Conservation (phyloP, 2,113 vertebrate genomes). For the Epinephelus moara region DNA sequence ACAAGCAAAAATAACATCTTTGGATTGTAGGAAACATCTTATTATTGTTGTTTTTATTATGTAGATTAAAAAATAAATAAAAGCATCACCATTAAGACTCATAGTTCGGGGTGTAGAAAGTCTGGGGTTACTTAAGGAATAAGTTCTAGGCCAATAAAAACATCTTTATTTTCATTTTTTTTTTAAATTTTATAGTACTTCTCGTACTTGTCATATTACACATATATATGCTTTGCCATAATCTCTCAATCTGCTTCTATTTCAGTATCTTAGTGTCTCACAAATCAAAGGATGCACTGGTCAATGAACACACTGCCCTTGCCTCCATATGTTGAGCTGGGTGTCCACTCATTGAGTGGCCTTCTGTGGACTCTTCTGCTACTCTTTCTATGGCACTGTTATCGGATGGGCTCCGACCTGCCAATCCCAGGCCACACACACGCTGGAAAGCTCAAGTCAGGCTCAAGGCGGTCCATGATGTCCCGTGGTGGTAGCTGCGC, state of each 20-base stretch:
- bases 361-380: conserved; percentile 88
- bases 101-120: not conserved
- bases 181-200: not conserved
- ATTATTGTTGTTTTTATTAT: not conserved
- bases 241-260: conserved; percentile 34
- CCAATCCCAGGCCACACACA: conserved; percentile 71
- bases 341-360: conserved; percentile 85
- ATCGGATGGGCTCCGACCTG: conserved; percentile 87
- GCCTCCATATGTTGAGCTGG: conserved; percentile 79
- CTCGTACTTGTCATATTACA: not conserved
- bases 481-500: conserved; percentile 72
- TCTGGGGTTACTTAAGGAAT: not conserved
- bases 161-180: not conserved
- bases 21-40: not conserved
- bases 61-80: not conserved
- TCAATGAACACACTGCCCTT: conserved; percentile 81
- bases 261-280: conserved; percentile 34
- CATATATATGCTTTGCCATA: not conserved
- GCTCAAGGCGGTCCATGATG: conserved; percentile 72
- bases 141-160: not conserved
- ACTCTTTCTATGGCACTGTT: conserved; percentile 93
- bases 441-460: conserved; percentile 74
- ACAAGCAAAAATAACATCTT: not conserved
- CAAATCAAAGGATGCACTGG: conserved; percentile 80
- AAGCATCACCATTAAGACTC: not conserved